phyloP scores from a whole-genome alignment of 2,797 vertebrate species.

The Xenops minutus region DNA sequence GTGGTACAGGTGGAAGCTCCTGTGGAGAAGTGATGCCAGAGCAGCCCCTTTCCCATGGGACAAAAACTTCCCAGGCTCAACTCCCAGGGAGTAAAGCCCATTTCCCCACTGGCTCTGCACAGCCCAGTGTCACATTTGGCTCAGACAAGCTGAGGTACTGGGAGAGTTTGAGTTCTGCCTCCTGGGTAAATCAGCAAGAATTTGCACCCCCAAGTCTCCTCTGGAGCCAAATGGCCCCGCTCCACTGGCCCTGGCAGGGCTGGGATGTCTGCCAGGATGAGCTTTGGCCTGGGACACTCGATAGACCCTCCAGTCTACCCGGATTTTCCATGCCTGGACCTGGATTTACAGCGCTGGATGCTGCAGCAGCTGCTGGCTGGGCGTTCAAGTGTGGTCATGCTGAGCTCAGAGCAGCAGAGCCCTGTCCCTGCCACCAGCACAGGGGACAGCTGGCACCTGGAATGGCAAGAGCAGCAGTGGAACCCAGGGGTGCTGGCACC shows the following conservation, averaged over 20 bases:
- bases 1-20: fast-evolving
- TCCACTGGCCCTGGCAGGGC: background rate
- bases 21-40: background rate
- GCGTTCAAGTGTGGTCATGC: fast-evolving
- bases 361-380: background rate
- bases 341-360: background rate
- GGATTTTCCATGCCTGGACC: background rate
- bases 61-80: background rate
- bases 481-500: background rate
- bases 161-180: background rate
- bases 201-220: fast-evolving
- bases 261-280: background rate
- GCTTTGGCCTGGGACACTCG: background rate
- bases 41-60: background rate
- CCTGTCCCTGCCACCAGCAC: background rate
- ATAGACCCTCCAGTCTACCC: background rate
- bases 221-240: fast-evolving
- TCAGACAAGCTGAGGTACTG: fast-evolving
- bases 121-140: fast-evolving
- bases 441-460: background rate
- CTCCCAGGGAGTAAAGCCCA: fast-evolving
- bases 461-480: background rate
- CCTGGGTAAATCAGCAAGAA: background rate
- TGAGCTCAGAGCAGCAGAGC: background rate
- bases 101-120: background rate